Evolutionary conservation across 2,113 vertebrate genomes (phyloP), one percentile per base, ranked within the genome.

Genomic region (Vombatus ursinus): DNA sequence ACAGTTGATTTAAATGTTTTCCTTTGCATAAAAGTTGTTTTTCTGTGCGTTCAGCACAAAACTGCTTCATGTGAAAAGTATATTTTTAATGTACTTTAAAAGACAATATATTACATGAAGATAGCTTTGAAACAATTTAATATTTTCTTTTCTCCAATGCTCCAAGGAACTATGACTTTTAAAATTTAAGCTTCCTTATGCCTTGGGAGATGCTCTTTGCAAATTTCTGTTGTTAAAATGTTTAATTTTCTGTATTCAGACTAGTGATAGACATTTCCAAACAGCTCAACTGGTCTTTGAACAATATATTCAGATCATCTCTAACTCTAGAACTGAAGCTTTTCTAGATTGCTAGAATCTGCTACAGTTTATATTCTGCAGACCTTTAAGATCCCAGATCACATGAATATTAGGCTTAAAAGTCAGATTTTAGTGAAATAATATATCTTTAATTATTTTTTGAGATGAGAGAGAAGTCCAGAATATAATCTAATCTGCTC

Each of bases 371-470:
- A 16, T 44, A 77, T 77, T 44, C n/a, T 44, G 14, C 37, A n/a
- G 68, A 77, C 68, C 37, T 22, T 77, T 44, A 77, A 77, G 68
- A 77, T 77, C 37, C 19, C n/a, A 77, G 16, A 37, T 77, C 68
- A 77, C n/a, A n/a, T 77, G 4, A 77, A n/a, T 77, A 2, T 77
- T 44, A 8, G 37, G 7, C 68, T 22, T 44, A 77, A 44, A 84
- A 84, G 16, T 8, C 16, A 23, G n/a, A 84, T 84, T 84, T 84
- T 84, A 22, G 37, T 84, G 37, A 84, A 84, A 84, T 4, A 84
- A 92, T 93, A 11, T 95, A 94, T 44, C n/a, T 19, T 26, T 52
- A 50, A 9, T 89, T 90, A 89, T 93, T 93, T 37, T 95, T 90
- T 90, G 23, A 94, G 12, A 19, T 2, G 91, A 54, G 84, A 51